Conservation (phyloP, 2,888 invertebrate species). For the Pheosia tremula region DNA sequence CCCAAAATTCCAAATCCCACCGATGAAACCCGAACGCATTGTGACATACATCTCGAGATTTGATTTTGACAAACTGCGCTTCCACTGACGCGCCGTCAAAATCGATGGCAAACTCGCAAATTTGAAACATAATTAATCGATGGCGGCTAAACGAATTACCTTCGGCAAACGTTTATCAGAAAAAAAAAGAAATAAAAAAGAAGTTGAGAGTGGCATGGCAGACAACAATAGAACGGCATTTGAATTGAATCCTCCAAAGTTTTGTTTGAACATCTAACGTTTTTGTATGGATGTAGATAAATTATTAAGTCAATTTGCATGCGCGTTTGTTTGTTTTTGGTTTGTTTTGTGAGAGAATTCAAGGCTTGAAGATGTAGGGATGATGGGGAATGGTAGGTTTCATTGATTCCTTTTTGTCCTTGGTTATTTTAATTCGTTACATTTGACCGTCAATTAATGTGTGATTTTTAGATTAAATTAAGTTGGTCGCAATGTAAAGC, state of each 20-base stretch:
- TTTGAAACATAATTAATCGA: conserved; percentile 70
- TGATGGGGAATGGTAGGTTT: conserved; percentile 21
- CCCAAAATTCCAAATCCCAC: conserved; percentile 21
- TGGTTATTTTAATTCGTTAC: too few species aligned
- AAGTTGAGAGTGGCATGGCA: conserved; percentile 62
- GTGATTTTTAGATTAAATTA: too few species aligned
- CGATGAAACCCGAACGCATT: conserved; percentile 53
- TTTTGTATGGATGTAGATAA: conserved; percentile 51
- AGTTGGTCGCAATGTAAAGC: too few species aligned
- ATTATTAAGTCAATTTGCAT: conserved; percentile 43
- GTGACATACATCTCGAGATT: conserved; percentile 48
- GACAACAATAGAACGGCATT: conserved; percentile 77
- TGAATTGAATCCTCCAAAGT: conserved; percentile 74
- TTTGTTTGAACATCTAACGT: conserved; percentile 62
- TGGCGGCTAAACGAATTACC: conserved; percentile 53
- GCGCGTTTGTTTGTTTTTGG: conserved; percentile 33
- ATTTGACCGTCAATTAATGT: too few species aligned
- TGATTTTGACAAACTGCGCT: conserved; percentile 72
- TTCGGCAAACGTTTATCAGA: conserved; percentile 59
- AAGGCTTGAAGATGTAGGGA: conserved; percentile 28
- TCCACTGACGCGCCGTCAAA: conserved; percentile 67
- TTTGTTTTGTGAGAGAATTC: conserved; percentile 27
- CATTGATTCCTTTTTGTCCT: too few species aligned
- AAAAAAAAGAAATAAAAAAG: conserved; percentile 65
- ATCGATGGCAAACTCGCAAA: conserved; percentile 66